Conservation (phyloP, 2,888 invertebrate species). For the Hybos culiciformis region DNA sequence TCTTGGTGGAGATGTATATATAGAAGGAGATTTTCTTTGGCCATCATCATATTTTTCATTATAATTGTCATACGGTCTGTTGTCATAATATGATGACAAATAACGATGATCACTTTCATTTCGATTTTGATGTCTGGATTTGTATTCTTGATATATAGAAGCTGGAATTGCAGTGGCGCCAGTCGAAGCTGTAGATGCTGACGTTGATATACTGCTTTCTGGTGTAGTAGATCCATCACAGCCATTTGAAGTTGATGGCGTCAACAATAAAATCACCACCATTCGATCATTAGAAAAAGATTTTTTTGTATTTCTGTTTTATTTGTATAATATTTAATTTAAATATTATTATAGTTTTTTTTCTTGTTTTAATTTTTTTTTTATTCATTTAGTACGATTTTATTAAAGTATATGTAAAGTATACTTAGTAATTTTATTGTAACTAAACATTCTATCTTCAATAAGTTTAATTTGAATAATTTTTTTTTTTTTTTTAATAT, state of each 20-base stretch:
- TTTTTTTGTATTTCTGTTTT: too few species aligned
- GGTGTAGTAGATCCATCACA: constrained; percentile 27
- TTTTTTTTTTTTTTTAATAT: too few species aligned
- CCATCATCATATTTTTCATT: constrained; percentile 10
- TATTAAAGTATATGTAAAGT: too few species aligned
- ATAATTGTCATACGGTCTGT: constrained; percentile 8
- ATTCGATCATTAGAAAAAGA: constrained; percentile 35
- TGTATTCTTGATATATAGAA: constrained; percentile 14
- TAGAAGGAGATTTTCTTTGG: constrained; percentile 9
- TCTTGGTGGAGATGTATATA: constrained; percentile 5
- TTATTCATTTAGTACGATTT: too few species aligned
- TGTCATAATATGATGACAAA: constrained; percentile 8
- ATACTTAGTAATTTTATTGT: too few species aligned
- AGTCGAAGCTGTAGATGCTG: constrained; percentile 26
- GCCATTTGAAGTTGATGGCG: constrained; percentile 31
- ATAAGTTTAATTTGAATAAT: too few species aligned
- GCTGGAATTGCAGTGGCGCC: constrained; percentile 32
- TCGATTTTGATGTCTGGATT: constrained; percentile 11
- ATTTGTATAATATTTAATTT: too few species aligned
- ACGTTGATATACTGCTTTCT: background rate
- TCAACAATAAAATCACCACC: constrained; percentile 38
- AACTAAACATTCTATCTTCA: too few species aligned
- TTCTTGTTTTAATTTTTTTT: too few species aligned
- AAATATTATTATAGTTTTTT: too few species aligned
- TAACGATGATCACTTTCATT: background rate